Percentiles rank a stretch among this genome's conserved stretches.
phyloP scores from a whole-genome alignment of 2,888 invertebrate genomes.

The Noctua fimbriata region DNA sequence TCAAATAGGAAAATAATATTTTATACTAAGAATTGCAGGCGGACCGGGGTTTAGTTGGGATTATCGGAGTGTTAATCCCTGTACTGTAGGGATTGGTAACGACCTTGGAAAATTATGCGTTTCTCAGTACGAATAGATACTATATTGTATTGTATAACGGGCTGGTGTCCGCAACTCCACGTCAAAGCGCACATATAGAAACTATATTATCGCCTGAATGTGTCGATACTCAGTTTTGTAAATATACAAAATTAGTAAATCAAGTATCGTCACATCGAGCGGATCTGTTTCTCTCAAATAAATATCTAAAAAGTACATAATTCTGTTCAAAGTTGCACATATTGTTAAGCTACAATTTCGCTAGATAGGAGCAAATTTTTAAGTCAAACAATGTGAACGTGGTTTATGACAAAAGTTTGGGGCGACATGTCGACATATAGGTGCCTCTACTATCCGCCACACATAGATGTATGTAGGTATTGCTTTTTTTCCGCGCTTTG shows the following conservation, averaged over 20 bases:
- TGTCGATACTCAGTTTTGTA: no score
- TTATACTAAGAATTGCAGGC: no score
- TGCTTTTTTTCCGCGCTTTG: no score
- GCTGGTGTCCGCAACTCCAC: no score
- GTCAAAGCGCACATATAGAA: no score
- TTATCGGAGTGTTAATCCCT: neutral
- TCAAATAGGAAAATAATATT: no score
- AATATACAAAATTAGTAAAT: no score
- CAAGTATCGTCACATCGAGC: neutral
- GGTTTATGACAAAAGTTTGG: neutral
- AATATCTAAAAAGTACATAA: neutral
- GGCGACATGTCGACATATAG: neutral
- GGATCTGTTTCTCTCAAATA: no score
- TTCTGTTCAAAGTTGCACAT: neutral
- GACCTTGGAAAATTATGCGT: neutral
- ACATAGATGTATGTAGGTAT: neutral
- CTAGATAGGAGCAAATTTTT: neutral
- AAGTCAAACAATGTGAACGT: neutral
- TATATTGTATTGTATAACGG: no score
- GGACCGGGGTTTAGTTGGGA: neutral
- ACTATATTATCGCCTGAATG: no score
- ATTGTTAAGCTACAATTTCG: neutral
- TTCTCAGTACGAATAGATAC: no score
- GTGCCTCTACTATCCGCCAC: neutral
- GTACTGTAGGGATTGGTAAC: neutral